Percentiles rank a stretch among this genome's conserved stretches.
Evolutionary conservation across 2,113 vertebrate species (phyloP).

Genomic region (Notiomystis cincta): DNA sequence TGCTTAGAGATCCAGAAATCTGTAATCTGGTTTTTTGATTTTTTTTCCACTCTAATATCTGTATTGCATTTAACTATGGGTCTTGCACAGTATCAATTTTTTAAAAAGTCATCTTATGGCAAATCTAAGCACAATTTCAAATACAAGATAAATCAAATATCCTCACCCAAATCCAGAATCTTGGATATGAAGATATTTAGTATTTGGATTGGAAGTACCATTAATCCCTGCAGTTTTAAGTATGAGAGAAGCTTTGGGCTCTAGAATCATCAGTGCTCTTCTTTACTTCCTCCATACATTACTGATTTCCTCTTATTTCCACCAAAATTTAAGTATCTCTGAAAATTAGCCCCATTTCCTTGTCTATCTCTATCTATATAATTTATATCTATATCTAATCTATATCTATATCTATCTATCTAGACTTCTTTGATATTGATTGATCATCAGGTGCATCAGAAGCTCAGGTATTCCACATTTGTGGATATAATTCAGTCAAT

Average conservation of each 20-base stretch:
- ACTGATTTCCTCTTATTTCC: neutral
- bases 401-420: neutral
- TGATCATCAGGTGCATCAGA: neutral
- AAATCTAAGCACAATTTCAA: neutral
- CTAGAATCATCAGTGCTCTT: neutral
- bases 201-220: neutral
- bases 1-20: neutral
- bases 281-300: neutral
- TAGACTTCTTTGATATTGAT: neutral
- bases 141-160: neutral
- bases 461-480: neutral
- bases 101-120: neutral
- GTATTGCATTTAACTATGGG: neutral
- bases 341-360: neutral
- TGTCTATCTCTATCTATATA: neutral
- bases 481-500: neutral
- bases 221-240: neutral
- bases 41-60: neutral
- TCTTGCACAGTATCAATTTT: neutral
- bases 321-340: neutral
- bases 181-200: neutral
- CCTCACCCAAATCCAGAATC: rapidly evolving
- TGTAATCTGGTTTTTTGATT: neutral
- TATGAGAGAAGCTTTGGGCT: neutral
- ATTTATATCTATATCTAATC: too few relatives aligned